Conservation (phyloP, 1,140 invertebrate species). For the Parapsyche elsis region DNA sequence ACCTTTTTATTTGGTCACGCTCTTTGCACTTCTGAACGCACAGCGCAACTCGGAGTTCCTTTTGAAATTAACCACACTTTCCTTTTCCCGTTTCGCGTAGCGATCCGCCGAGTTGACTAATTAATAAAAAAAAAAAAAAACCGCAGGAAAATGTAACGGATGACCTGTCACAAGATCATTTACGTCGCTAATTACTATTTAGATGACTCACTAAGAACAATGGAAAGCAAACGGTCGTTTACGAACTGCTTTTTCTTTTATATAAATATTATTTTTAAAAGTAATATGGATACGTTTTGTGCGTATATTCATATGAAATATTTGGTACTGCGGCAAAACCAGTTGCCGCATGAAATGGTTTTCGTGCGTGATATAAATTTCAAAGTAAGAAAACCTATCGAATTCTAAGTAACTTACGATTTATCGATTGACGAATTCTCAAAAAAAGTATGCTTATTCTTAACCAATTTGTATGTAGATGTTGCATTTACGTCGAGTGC, state of each 20-base stretch:
- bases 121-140: neutral
- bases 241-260: no score
- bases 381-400: conserved; percentile 7
- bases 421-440: neutral
- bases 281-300: neutral
- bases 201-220: neutral
- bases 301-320: neutral
- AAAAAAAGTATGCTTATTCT: no score
- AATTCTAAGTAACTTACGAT: conserved; percentile 6
- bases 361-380: conserved; percentile 25
- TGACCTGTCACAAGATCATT: conserved; percentile 27
- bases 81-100: conserved; percentile 2
- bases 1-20: conserved; percentile 1
- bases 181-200: neutral
- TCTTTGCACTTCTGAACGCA: neutral
- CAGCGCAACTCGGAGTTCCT: neutral
- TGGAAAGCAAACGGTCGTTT: neutral
- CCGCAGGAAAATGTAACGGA: neutral
- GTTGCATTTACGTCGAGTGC: neutral
- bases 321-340: conserved; percentile 1
- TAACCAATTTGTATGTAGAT: no score
- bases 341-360: conserved; percentile 26
- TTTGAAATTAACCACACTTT: conserved; percentile 28
- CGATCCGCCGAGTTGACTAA: neutral
- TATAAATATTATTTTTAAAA: neutral